phyloP scores from a whole-genome alignment of 2,113 vertebrate species.

The Grus americana region DNA sequence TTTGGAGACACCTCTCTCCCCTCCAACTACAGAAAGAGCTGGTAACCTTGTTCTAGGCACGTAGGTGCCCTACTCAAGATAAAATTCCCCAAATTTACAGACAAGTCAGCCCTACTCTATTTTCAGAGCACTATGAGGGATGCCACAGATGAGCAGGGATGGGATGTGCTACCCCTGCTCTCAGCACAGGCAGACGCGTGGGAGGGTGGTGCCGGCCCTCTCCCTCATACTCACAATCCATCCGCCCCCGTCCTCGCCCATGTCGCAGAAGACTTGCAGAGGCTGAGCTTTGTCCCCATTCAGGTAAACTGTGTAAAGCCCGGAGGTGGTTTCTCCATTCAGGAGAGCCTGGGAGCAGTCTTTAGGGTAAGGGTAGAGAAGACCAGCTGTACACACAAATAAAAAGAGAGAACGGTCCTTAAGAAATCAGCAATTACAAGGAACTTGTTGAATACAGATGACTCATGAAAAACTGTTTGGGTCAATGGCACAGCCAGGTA shows the following conservation, averaged over 20 bases:
- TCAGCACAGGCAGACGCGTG: rapidly evolving
- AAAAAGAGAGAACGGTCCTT: background rate
- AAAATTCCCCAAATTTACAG: background rate
- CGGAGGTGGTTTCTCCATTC: constrained; percentile 88
- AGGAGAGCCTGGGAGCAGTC: constrained; percentile 95
- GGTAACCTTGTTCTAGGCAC: background rate
- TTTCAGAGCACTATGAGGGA: too few relatives aligned
- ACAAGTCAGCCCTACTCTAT: background rate
- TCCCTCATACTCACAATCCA: constrained; percentile 89
- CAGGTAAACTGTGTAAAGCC: constrained; percentile 89
- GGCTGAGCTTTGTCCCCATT: constrained; percentile 87
- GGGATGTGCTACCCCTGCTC: background rate
- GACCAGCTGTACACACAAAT: constrained; percentile 77
- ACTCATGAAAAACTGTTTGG: background rate
- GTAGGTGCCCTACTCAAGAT: rapidly evolving
- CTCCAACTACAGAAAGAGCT: background rate
- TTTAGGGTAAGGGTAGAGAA: constrained; percentile 88
- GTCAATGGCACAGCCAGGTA: background rate
- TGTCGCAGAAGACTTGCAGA: constrained; percentile 92
- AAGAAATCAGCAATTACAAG: background rate
- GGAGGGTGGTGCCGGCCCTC: rapidly evolving
- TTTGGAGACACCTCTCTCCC: background rate
- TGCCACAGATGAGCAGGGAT: background rate
- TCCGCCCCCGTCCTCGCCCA: constrained; percentile 91
- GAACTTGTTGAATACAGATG: background rate